Evolutionary conservation across 2,888 invertebrate genomes (phyloP).

Genomic region (Trachelus tabidus): DNA sequence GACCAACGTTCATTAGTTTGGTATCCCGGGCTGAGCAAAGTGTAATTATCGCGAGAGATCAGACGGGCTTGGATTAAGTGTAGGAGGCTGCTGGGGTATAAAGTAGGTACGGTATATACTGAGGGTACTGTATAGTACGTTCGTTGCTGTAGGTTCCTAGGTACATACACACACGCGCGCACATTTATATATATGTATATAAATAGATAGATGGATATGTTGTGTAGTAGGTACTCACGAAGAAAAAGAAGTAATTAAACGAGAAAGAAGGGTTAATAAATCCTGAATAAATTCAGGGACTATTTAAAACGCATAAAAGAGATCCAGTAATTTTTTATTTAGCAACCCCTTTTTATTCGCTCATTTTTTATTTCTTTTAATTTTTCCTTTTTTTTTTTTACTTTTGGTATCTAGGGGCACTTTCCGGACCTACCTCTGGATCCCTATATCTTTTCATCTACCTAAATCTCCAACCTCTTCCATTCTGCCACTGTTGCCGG

Average conservation of each 20-base stretch:
- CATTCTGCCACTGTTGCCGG: background rate
- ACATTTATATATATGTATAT: too few relatives aligned
- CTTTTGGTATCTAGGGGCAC: background rate
- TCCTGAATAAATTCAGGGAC: slow-evolving; percentile 6
- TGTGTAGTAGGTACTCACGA: background rate
- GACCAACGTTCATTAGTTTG: background rate
- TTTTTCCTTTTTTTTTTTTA: background rate
- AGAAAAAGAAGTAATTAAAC: slow-evolving; percentile 12
- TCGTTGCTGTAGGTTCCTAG: background rate
- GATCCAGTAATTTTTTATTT: background rate
- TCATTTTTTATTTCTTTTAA: background rate
- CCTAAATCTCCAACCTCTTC: background rate
- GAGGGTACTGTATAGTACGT: background rate
- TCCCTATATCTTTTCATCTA: background rate
- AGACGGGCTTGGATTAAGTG: background rate
- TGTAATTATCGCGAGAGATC: slow-evolving; percentile 4
- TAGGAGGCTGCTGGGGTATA: background rate
- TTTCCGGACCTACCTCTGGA: background rate
- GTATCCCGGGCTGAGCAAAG: background rate
- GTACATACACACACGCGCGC: background rate
- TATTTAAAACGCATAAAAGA: slow-evolving; percentile 15
- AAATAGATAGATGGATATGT: background rate
- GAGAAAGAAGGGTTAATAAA: slow-evolving; percentile 6
- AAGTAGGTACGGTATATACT: background rate
- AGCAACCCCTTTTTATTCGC: background rate